Conservation (phyloP, 2,113 vertebrate species). For the Triplophysa siluroides region DNA sequence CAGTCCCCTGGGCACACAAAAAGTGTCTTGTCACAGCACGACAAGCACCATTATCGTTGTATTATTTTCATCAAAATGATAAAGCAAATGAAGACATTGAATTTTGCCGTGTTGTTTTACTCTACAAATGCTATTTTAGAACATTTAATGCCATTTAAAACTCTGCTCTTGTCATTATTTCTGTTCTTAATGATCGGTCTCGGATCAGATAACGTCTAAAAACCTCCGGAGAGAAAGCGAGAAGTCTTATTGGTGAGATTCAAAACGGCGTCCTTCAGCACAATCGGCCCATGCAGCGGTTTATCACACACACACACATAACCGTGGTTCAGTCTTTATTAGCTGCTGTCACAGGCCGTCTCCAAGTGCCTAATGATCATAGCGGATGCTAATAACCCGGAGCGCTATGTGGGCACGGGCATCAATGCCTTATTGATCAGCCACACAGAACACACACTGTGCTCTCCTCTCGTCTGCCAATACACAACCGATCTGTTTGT, state of each 20-base stretch:
- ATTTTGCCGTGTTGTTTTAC: not conserved
- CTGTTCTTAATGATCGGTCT: not conserved
- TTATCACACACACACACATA: not conserved
- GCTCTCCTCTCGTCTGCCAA: slow-evolving; percentile 13
- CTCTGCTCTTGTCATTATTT: not conserved
- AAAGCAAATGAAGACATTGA: not conserved
- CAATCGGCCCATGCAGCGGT: not conserved
- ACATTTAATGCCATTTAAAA: not conserved
- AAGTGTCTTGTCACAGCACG: no score
- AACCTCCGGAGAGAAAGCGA: not conserved
- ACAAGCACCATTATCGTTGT: not conserved
- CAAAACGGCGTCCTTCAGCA: not conserved
- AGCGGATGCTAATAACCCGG: not conserved
- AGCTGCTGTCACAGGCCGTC: not conserved
- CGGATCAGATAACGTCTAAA: slow-evolving; percentile 7
- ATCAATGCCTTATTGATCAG: slow-evolving; percentile 17
- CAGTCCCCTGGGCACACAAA: no score
- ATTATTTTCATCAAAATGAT: not conserved
- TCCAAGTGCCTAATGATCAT: slow-evolving; percentile 4
- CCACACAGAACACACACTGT: not conserved
- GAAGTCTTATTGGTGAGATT: not conserved
- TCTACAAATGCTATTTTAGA: not conserved
- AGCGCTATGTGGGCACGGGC: not conserved
- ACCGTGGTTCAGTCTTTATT: not conserved
- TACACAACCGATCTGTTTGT: slow-evolving; percentile 18